phyloP scores from a whole-genome alignment of 1,140 invertebrate genomes.

The Penaeus chinensis region DNA sequence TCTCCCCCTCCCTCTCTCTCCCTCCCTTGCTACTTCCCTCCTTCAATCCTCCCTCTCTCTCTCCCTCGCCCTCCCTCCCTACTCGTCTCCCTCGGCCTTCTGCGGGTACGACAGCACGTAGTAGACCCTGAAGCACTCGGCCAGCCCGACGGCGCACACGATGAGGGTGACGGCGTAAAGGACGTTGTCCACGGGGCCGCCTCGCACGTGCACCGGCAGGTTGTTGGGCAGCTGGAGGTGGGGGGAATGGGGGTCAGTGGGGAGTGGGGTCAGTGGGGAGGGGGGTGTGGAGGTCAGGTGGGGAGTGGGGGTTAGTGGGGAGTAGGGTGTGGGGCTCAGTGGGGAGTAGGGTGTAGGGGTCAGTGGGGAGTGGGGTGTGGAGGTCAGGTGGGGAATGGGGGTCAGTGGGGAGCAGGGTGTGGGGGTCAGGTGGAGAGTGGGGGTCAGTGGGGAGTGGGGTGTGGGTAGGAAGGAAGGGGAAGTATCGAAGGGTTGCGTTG shows the following conservation, averaged over 20 bases:
- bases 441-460: not conserved
- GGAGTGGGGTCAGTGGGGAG: not conserved
- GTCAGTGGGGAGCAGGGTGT: too few relatives aligned
- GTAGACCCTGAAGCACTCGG: constrained; percentile 35
- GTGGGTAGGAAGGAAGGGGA: not conserved
- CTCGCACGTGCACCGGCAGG: constrained; percentile 42
- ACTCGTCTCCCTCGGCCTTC: not conserved
- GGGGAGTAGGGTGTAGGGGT: too few relatives aligned
- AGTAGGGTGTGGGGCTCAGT: too few relatives aligned
- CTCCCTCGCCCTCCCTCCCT: too few relatives aligned
- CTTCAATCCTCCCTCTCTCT: too few relatives aligned
- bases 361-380: too few relatives aligned
- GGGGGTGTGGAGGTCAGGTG: not conserved
- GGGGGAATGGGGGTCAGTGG: too few relatives aligned
- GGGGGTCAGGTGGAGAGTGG: too few relatives aligned
- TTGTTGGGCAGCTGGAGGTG: constrained; percentile 28
- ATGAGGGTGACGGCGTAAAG: constrained; percentile 23
- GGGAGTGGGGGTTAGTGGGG: not conserved
- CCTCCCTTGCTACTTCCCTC: too few relatives aligned
- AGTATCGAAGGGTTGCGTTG: not conserved
- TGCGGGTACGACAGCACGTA: constrained; percentile 41
- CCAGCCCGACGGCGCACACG: constrained; percentile 20
- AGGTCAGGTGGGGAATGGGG: too few relatives aligned
- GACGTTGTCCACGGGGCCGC: constrained; percentile 38
- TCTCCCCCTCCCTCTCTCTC: too few relatives aligned